Evolutionary conservation across 2,888 invertebrate genomes (phyloP), one percentile per base, ranked within the genome.

Genomic region (Lithophane socia): DNA sequence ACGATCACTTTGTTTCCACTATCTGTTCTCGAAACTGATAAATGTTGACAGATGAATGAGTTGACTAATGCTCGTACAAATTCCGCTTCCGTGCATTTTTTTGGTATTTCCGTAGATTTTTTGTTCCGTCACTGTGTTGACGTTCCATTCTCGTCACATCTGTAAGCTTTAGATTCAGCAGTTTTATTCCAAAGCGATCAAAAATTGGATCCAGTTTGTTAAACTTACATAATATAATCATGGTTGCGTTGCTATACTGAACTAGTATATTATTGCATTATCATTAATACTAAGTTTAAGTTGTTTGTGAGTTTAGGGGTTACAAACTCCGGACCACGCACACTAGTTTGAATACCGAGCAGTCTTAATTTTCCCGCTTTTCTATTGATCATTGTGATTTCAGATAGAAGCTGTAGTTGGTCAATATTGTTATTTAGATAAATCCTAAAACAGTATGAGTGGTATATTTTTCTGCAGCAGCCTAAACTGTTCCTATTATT

Each of bases 1-100:
- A 75, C 66, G 61, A 73, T 75, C 66, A 75, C 54, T 79, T 72
- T 70, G 77, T 75, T 63, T 60, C 2, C 61, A 58, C 54, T 86
- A 86, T 86, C 70, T 74, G 52, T 86, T 86, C 68, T 63, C 64
- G 5, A 49, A 83, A 79, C 54, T 78, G 79, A 83, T 83, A 70
- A 68, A 73, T 66, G 12, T 61, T 70, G 69, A 79, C 79, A 74
- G 64, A 74, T 83, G 24, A 82, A 72, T 73, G 64, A 56, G 63
- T 77, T 83, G 63, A 66, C 61, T 52, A 67, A 68, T 63, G 47
- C 9, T 24, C 13, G 12, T 18, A 52, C 13, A 10, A 49, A 54
- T 77, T 64, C 3, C 10, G 72, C 47, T 75, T 75, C 66, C 58
- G 64, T 47, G 24, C 13, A 12, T 47, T 58, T 72, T 56, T 77